These are phyloP conservation scores for Poeciliopsis turrubarensis DNA, from an alignment of 2,113 vertebrate species.

Conservation along the genomic window DNA sequence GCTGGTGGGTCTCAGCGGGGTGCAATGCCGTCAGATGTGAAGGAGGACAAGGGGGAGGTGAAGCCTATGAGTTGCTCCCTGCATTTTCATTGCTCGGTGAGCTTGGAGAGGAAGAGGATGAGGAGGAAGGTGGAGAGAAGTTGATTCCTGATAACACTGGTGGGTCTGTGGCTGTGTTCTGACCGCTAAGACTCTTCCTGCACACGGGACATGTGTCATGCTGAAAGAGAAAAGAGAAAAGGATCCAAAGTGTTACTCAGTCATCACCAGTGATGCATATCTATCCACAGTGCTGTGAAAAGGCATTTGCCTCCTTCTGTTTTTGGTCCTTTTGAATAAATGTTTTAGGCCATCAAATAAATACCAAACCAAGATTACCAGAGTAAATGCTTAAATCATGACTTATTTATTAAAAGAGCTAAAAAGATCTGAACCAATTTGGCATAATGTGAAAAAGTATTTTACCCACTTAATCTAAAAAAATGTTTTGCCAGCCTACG, in stretches of 20 bases:
- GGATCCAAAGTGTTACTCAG: not conserved
- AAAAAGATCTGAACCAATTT: not conserved
- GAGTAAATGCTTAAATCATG: not conserved
- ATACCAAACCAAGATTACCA: not conserved
- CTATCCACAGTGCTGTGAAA: not conserved
- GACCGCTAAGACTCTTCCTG: slow-evolving; percentile 95
- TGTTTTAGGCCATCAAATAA: not conserved
- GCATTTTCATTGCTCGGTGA: slow-evolving; percentile 91
- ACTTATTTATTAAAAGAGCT: not conserved
- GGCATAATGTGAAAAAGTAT: not conserved
- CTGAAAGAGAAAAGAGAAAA: slow-evolving; percentile 68
- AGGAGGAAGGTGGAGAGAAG: slow-evolving; percentile 89
- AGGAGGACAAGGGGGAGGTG: not conserved
- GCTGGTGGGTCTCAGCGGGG: slow-evolving; percentile 11
- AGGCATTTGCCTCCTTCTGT: not conserved
- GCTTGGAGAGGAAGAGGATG: slow-evolving; percentile 87
- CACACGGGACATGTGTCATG: slow-evolving; percentile 98
- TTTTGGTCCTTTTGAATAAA: not conserved
- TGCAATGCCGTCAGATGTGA: slow-evolving; percentile 29
- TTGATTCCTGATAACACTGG: slow-evolving; percentile 91
- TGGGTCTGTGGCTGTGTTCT: slow-evolving; percentile 97
- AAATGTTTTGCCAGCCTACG: not conserved
- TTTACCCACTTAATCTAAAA: not conserved
- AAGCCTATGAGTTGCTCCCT: slow-evolving; percentile 88
- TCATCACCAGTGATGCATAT: slow-evolving; percentile 1